Evolutionary conservation across 2,888 invertebrate genomes (phyloP).

Genomic region (Drosophila atripex): DNA sequence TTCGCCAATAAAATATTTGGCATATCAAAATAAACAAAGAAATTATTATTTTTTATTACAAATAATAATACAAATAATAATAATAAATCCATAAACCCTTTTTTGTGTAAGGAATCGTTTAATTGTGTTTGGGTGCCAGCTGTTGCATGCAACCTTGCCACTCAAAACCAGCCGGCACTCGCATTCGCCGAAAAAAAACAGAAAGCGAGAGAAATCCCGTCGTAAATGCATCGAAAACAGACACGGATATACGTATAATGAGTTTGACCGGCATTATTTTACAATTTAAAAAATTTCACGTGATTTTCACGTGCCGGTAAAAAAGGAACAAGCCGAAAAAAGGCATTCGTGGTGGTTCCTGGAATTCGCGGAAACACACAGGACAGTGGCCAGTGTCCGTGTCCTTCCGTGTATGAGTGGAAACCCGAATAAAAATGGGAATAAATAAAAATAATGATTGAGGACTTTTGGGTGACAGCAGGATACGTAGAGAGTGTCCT

Average conservation of each 20-base stretch:
- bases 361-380: conserved; percentile 42
- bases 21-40: neutral
- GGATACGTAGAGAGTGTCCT: conserved; percentile 24
- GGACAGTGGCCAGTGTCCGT: conserved; percentile 48
- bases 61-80: neutral
- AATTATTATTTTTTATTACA: neutral
- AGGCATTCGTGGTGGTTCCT: conserved; percentile 1
- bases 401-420: conserved; percentile 1
- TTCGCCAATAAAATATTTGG: neutral
- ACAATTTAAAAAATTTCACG: conserved; percentile 72
- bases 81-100: neutral
- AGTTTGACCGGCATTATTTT: conserved; percentile 77
- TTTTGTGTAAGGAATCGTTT: neutral
- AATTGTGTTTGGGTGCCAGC: conserved; percentile 45
- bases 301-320: conserved; percentile 66
- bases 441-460: conserved; percentile 52
- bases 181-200: conserved; percentile 3
- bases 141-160: conserved; percentile 51
- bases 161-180: neutral
- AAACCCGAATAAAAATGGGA: conserved; percentile 50
- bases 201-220: neutral
- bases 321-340: conserved; percentile 46
- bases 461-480: conserved; percentile 6
- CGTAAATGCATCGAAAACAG: conserved; percentile 13
- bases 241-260: conserved; percentile 56